These are phyloP conservation scores for Entomobrya multifasciata DNA, from an alignment of 2,888 invertebrate species.

Conservation along the genomic window DNA sequence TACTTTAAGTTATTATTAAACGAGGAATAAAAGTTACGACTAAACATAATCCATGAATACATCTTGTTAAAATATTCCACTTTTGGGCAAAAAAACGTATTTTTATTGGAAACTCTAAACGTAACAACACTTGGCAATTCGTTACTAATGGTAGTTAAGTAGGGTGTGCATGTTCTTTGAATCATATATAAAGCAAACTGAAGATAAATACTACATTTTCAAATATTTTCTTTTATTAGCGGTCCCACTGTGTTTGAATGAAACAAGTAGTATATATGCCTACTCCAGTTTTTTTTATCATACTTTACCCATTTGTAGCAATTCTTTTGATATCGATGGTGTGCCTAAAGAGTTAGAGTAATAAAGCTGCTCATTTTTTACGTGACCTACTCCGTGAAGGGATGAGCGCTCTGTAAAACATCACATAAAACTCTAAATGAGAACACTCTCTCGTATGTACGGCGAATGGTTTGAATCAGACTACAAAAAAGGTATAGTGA, in stretches of 20 bases:
- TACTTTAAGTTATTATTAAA: no score
- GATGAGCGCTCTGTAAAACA: slow-evolving; percentile 49
- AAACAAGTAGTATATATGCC: slow-evolving; percentile 33
- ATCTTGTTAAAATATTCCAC: no score
- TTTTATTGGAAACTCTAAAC: no score
- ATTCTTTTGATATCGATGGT: not conserved
- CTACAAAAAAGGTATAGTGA: not conserved
- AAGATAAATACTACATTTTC: not conserved
- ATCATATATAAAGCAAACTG: not conserved
- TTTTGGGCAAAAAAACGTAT: no score
- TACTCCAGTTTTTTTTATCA: slow-evolving; percentile 16
- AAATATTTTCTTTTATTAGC: not conserved
- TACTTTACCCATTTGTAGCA: no score
- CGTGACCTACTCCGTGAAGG: slow-evolving; percentile 55
- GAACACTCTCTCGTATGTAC: not conserved
- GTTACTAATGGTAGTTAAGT: not conserved
- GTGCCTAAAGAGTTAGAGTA: slow-evolving; percentile 32
- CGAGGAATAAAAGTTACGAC: no score
- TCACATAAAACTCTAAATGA: slow-evolving; percentile 43
- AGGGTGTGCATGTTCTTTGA: not conserved
- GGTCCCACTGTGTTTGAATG: slow-evolving; percentile 13
- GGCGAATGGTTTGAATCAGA: no score
- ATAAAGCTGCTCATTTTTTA: slow-evolving; percentile 68
- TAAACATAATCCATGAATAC: no score
- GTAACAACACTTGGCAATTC: not conserved